A percentile compares a stretch with the other conserved stretches of the same genome.
Evolutionary conservation across 2,888 invertebrate species (phyloP).

Genomic region (Callosobruchus maculatus): DNA sequence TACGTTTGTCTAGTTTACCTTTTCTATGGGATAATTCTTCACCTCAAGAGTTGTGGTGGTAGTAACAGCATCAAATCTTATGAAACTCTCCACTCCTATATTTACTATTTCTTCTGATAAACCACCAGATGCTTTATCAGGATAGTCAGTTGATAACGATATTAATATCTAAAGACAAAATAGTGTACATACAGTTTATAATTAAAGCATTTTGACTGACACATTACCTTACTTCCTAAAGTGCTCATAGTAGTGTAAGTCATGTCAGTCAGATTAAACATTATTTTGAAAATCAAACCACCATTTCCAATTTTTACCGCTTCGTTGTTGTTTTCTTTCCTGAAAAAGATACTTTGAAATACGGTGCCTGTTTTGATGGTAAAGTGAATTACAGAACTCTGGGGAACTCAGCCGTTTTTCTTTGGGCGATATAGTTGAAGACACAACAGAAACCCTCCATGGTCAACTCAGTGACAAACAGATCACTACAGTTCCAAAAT

Average conservation of each 20-base stretch:
- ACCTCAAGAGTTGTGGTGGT: slow-evolving; percentile 25
- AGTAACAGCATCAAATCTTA: slow-evolving; percentile 30
- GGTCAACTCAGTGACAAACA: slow-evolving; percentile 57
- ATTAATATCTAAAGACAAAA: slow-evolving; percentile 50
- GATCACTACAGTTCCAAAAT: slow-evolving; percentile 47
- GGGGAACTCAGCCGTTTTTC: slow-evolving; percentile 41
- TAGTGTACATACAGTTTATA: slow-evolving; percentile 8
- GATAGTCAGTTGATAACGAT: slow-evolving; percentile 57
- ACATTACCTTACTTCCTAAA: slow-evolving; percentile 31
- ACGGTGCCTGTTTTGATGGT: background rate
- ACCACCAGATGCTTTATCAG: slow-evolving; percentile 57
- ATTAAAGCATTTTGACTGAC: background rate
- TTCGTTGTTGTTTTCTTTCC: slow-evolving; percentile 20
- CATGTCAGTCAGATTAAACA: slow-evolving; percentile 46
- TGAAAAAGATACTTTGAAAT: slow-evolving; percentile 8
- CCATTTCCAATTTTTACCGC: slow-evolving; percentile 19
- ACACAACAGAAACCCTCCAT: slow-evolving; percentile 59
- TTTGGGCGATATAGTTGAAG: slow-evolving; percentile 55
- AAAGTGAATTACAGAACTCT: slow-evolving; percentile 35
- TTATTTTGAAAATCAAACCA: slow-evolving; percentile 36
- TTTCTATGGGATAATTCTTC: slow-evolving; percentile 24
- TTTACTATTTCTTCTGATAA: slow-evolving; percentile 41
- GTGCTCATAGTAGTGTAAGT: slow-evolving; percentile 53
- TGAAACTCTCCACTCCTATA: slow-evolving; percentile 35
- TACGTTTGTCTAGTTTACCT: slow-evolving; percentile 15